Evolutionary conservation across 2,888 invertebrate genomes (phyloP).

Genomic region (Cephalotes varians): DNA sequence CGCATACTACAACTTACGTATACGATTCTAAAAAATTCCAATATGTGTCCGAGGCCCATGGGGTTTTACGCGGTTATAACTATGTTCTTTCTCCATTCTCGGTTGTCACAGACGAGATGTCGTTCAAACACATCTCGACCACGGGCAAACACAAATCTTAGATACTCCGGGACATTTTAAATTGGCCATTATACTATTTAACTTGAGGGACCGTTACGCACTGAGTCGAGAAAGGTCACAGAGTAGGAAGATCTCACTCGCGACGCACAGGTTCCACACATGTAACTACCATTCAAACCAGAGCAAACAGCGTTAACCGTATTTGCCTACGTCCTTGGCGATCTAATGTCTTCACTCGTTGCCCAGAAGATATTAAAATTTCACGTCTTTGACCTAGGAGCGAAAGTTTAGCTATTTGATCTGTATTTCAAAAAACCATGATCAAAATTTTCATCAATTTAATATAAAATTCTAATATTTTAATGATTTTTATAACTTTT

Average conservation of each 20-base stretch:
- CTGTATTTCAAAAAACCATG: not conserved
- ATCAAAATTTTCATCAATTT: not conserved
- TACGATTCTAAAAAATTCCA: slow-evolving; percentile 37
- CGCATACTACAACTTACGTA: not conserved
- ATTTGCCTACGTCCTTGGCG: slow-evolving; percentile 83
- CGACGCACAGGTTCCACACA: slow-evolving; percentile 73
- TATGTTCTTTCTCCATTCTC: slow-evolving; percentile 72
- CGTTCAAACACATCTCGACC: slow-evolving; percentile 80
- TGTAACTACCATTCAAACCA: slow-evolving; percentile 81
- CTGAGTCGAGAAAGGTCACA: slow-evolving; percentile 74
- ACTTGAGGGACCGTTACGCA: slow-evolving; percentile 82
- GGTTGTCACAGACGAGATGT: slow-evolving; percentile 68
- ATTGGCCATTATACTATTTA: slow-evolving; percentile 86
- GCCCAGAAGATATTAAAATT: slow-evolving; percentile 60
- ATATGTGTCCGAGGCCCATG: slow-evolving; percentile 70
- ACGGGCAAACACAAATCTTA: slow-evolving; percentile 83
- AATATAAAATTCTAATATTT: not conserved
- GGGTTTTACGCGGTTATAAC: slow-evolving; percentile 69
- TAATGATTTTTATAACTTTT: not conserved
- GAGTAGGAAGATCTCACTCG: slow-evolving; percentile 70
- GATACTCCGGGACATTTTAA: slow-evolving; percentile 85
- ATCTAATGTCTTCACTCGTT: slow-evolving; percentile 80
- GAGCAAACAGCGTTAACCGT: slow-evolving; percentile 84
- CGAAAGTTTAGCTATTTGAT: not conserved
- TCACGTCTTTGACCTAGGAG: slow-evolving; percentile 3